phyloP scores from a whole-genome alignment of 2,888 invertebrate genomes.

The Temnothorax ravouxi region DNA sequence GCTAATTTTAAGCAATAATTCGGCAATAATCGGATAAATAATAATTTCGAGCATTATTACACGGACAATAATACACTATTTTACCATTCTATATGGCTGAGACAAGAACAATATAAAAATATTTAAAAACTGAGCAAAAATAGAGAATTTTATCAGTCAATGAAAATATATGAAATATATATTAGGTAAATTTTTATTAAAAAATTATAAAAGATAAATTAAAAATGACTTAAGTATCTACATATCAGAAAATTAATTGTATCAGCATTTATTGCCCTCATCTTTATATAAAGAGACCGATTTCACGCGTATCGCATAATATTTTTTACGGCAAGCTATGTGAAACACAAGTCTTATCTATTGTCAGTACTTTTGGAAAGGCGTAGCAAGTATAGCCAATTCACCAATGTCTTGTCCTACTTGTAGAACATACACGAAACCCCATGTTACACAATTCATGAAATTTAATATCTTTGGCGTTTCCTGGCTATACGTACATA shows the following conservation, averaged over 20 bases:
- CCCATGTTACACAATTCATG: neutral
- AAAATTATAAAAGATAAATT: neutral
- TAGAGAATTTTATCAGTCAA: neutral
- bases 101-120: neutral
- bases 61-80: neutral
- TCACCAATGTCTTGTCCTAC: neutral
- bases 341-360: neutral
- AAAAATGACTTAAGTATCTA: neutral
- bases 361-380: neutral
- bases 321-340: neutral
- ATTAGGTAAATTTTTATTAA: neutral
- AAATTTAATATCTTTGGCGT: conserved; percentile 18
- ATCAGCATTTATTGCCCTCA: neutral
- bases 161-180: conserved; percentile 1
- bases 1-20: neutral
- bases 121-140: neutral
- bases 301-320: neutral
- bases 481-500: neutral
- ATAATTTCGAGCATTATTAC: neutral
- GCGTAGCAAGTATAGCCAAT: neutral
- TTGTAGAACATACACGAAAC: neutral
- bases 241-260: neutral
- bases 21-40: neutral
- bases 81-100: neutral
- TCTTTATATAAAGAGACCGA: neutral